Evolutionary conservation across 2,113 vertebrate genomes (phyloP).

Genomic region (Clarias macrocephalus): DNA sequence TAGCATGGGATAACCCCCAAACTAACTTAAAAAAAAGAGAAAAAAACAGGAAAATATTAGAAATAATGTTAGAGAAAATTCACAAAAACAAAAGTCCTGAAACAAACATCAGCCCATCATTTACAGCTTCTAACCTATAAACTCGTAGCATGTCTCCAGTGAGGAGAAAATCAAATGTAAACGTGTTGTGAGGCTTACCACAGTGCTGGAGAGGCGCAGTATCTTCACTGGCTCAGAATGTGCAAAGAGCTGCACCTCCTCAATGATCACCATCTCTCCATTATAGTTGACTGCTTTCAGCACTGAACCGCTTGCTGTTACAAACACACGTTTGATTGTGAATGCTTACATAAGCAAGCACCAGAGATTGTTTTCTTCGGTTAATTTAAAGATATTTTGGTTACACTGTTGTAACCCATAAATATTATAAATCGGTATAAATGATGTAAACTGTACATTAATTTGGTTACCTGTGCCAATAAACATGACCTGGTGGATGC

Average conservation of each 20-base stretch:
- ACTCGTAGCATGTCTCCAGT: too few relatives aligned
- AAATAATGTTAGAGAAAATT: too few relatives aligned
- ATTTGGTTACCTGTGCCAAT: constrained; percentile 74
- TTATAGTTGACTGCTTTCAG: constrained; percentile 75
- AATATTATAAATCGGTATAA: neutral
- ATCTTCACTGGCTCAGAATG: constrained; percentile 66
- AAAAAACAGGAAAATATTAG: too few relatives aligned
- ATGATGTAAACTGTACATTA: neutral
- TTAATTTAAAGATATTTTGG: neutral
- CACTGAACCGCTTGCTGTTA: constrained; percentile 74
- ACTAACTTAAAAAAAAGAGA: too few relatives aligned
- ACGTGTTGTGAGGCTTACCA: constrained; percentile 60
- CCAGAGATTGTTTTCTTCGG: neutral
- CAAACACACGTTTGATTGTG: constrained; percentile 22
- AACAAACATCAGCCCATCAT: too few relatives aligned
- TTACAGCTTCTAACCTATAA: too few relatives aligned
- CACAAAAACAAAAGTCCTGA: too few relatives aligned
- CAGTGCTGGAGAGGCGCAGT: constrained; percentile 68
- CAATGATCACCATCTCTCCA: constrained; percentile 76
- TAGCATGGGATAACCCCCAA: too few relatives aligned
- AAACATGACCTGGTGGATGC: constrained; percentile 71
- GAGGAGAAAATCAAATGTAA: too few relatives aligned
- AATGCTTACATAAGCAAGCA: neutral
- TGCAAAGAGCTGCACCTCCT: constrained; percentile 76
- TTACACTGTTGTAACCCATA: neutral